A percentile compares a stretch with the other conserved stretches of the same genome.
Conservation (phyloP, 2,888 invertebrate genomes). For the Camptogramma bilineatum region DNA sequence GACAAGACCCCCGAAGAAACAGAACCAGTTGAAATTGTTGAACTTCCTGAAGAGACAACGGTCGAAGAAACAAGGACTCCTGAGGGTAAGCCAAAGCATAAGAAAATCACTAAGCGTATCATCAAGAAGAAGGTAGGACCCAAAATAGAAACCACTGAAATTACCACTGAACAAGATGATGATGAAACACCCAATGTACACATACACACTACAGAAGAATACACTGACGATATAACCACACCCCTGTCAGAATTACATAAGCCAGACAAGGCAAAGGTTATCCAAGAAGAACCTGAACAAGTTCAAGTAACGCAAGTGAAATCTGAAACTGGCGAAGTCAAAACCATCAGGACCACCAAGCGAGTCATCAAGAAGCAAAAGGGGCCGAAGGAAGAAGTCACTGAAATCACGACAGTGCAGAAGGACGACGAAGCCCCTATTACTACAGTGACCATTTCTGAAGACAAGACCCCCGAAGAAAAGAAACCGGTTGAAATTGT, state of each 20-base stretch:
- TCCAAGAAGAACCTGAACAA: slow-evolving; percentile 44
- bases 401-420: slow-evolving; percentile 48
- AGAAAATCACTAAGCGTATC: slow-evolving; percentile 35
- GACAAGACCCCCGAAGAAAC: slow-evolving; percentile 17
- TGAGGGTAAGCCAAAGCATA: slow-evolving; percentile 52
- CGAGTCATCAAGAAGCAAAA: slow-evolving; percentile 53
- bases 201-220: slow-evolving; percentile 52
- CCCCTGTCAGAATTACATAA: slow-evolving; percentile 12
- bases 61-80: slow-evolving; percentile 58
- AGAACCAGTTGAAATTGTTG: slow-evolving; percentile 39
- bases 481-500: slow-evolving; percentile 24
- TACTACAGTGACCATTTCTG: slow-evolving; percentile 43
- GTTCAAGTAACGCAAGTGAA: slow-evolving; percentile 64
- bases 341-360: slow-evolving; percentile 48
- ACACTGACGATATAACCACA: slow-evolving; percentile 23
- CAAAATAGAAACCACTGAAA: slow-evolving; percentile 48
- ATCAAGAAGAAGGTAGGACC: slow-evolving; percentile 39
- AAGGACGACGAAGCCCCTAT: slow-evolving; percentile 51
- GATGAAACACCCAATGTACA: slow-evolving; percentile 54
- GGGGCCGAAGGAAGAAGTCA: slow-evolving; percentile 45
- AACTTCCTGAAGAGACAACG: slow-evolving; percentile 59
- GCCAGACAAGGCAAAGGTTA: neutral
- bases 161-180: slow-evolving; percentile 69
- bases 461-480: slow-evolving; percentile 26
- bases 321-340: slow-evolving; percentile 45